A percentile compares a stretch with the other conserved stretches of the same genome.
Conservation (phyloP, 2,113 vertebrate species). For the Crypturellus undulatus region DNA sequence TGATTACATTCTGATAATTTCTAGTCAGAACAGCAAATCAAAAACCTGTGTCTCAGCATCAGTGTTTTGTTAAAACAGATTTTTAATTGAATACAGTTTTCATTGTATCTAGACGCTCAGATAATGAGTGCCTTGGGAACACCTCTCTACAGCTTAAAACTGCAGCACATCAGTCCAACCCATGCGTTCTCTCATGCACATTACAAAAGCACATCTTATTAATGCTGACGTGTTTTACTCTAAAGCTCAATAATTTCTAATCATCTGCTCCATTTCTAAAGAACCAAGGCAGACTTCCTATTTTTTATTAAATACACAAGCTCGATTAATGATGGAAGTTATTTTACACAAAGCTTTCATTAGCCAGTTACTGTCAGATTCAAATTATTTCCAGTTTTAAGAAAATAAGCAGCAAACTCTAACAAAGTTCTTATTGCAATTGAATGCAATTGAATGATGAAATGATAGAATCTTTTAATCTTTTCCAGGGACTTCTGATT, state of each 20-base stretch:
- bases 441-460: neutral
- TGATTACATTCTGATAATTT: neutral
- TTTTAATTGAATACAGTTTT: neutral
- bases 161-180: neutral
- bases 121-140: neutral
- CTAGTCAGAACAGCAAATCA: neutral
- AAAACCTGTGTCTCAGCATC: fast-evolving
- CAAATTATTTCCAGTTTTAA: neutral
- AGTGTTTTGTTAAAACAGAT: neutral
- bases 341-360: neutral
- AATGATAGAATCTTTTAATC: neutral
- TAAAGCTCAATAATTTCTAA: neutral
- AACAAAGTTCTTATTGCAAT: neutral
- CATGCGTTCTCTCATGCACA: neutral
- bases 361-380: neutral
- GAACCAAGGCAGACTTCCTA: neutral
- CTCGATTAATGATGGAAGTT: neutral
- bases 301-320: neutral
- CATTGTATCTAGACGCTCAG: conserved; percentile 6
- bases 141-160: neutral
- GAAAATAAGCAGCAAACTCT: neutral
- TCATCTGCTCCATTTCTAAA: neutral
- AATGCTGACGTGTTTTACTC: neutral
- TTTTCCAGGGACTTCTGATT: neutral
- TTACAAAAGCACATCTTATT: neutral